Evolutionary conservation across 2,888 invertebrate genomes (phyloP).

Genomic region (Drosophila tanythrix): DNA sequence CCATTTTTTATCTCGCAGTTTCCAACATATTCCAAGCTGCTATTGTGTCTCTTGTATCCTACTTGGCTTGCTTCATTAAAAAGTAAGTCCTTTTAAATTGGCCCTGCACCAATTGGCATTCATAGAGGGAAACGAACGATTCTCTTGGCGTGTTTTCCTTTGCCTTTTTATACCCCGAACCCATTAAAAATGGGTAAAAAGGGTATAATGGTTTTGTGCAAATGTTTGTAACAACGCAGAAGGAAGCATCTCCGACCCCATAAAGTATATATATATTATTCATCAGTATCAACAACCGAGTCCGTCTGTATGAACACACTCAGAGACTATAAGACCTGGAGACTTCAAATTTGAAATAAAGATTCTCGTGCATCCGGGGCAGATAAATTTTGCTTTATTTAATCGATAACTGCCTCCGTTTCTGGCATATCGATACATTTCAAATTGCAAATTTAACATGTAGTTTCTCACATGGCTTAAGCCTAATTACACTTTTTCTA

Average conservation of each 20-base stretch:
- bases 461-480: background rate
- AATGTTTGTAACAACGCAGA: too few relatives aligned
- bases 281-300: background rate
- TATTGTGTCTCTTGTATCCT: slow-evolving; percentile 49
- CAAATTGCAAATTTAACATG: background rate
- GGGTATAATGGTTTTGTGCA: too few relatives aligned
- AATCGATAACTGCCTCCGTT: too few relatives aligned
- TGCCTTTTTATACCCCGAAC: background rate
- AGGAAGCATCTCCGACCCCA: too few relatives aligned
- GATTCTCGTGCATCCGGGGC: too few relatives aligned
- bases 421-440: too few relatives aligned
- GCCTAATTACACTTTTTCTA: background rate
- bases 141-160: slow-evolving; percentile 20
- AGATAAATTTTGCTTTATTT: too few relatives aligned
- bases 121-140: slow-evolving; percentile 43
- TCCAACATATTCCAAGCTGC: slow-evolving; percentile 11
- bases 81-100: slow-evolving; percentile 79
- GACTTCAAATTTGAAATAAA: too few relatives aligned
- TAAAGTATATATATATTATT: background rate
- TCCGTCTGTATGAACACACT: too few relatives aligned
- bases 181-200: background rate
- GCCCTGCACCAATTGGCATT: slow-evolving; percentile 66
- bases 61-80: slow-evolving; percentile 71
- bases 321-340: too few relatives aligned
- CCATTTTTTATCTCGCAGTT: background rate